Conservation (phyloP, 2,113 vertebrate genomes). For the Seriola quinqueradiata region DNA sequence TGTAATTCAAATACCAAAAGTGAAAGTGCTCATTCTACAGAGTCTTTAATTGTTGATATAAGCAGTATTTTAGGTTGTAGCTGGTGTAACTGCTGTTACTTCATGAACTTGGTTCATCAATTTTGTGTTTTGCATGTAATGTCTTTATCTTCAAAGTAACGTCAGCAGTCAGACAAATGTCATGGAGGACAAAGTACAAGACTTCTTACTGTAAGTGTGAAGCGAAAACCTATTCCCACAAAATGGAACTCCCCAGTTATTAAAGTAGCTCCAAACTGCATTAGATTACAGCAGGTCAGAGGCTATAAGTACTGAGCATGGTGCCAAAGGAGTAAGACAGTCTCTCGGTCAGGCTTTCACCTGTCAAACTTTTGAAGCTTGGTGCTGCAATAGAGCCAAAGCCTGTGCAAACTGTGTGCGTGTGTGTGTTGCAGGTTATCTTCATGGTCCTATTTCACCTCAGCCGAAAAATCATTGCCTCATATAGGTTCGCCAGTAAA, state of each 20-base stretch:
- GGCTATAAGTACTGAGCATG: not conserved
- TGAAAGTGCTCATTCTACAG: too few relatives aligned
- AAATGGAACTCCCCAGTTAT: not conserved
- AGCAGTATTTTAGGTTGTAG: not conserved
- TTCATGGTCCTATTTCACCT: constrained; percentile 15
- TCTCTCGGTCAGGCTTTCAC: constrained; percentile 2
- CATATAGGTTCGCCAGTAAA: not conserved
- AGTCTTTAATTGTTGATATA: too few relatives aligned
- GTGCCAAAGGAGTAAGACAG: not conserved
- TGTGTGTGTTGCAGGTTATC: not conserved
- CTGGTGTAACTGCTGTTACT: not conserved
- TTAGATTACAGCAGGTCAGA: not conserved
- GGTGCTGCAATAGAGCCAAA: not conserved
- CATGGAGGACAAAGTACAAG: constrained; percentile 11
- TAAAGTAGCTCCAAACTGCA: too few relatives aligned
- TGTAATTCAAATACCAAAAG: too few relatives aligned
- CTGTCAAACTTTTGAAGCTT: constrained; percentile 34
- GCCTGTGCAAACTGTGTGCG: not conserved
- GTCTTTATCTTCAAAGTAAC: not conserved
- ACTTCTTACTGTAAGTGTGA: not conserved
- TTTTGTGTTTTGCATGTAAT: not conserved
- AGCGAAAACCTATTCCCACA: not conserved
- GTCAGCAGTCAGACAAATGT: not conserved
- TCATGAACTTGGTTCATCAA: not conserved
- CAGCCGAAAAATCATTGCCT: not conserved